A percentile compares a stretch with the other conserved stretches of the same genome.
Conservation (phyloP, 1,140 invertebrate species). For the Venustaconcha ellipsiformis region DNA sequence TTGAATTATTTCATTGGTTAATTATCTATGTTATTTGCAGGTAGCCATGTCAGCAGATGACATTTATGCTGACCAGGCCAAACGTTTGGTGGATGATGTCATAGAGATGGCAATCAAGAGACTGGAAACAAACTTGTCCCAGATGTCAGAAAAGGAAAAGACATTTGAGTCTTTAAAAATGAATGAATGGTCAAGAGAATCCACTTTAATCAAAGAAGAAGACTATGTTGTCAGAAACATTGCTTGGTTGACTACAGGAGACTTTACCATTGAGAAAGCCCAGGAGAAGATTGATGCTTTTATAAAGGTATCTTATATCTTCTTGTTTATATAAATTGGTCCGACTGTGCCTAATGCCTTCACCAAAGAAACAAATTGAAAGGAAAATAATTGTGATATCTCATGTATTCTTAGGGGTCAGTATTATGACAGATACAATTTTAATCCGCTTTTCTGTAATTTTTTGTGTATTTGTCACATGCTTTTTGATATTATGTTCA, state of each 20-base stretch:
- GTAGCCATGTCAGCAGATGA: slow-evolving; percentile 42
- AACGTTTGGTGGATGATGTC: slow-evolving; percentile 48
- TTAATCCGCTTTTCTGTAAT: too few relatives aligned
- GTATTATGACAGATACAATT: too few relatives aligned
- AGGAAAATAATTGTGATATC: too few relatives aligned
- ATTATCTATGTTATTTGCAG: slow-evolving; percentile 8
- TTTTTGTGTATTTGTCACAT: too few relatives aligned
- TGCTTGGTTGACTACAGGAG: slow-evolving; percentile 63
- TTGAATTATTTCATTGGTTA: not conserved
- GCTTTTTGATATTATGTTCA: too few relatives aligned
- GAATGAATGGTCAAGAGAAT: slow-evolving; percentile 47
- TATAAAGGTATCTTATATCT: slow-evolving; percentile 56
- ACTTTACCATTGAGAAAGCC: slow-evolving; percentile 59
- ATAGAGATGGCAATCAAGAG: slow-evolving; percentile 57
- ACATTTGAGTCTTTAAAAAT: slow-evolving; percentile 52
- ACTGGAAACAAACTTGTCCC: slow-evolving; percentile 51
- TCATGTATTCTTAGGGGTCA: too few relatives aligned
- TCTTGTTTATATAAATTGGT: not conserved
- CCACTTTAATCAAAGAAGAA: slow-evolving; percentile 52
- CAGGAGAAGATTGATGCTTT: slow-evolving; percentile 66
- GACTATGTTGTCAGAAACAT: slow-evolving; percentile 64
- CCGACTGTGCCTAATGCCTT: too few relatives aligned
- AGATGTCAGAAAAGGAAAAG: slow-evolving; percentile 54
- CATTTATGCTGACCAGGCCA: slow-evolving; percentile 48
- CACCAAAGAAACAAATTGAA: too few relatives aligned